Evolutionary conservation across 2,797 vertebrate genomes (phyloP), one percentile per base, ranked within the genome.

Genomic region (Helicolenus hilgendorfi): DNA sequence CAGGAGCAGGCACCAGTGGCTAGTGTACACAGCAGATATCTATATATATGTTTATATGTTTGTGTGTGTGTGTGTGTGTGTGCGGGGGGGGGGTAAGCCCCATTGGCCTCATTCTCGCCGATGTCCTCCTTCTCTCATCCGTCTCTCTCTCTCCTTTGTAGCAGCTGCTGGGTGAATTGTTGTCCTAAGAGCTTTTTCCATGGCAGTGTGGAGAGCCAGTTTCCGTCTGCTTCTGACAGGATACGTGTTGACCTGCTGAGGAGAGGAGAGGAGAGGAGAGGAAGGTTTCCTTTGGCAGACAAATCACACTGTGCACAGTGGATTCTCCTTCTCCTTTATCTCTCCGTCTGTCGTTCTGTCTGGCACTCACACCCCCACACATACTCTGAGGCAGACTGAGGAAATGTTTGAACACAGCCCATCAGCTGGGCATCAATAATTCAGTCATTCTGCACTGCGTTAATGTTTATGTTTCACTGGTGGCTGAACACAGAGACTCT

Each of bases 101-200:
- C 27, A 14, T 62, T 92, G 81, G 77, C 85, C 87, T 72, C 49
- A 64, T 90, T 91, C 74, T 76, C 60, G 69, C 29, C 6, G 1
- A 75, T 75, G 86, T 24, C 88, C 81, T 81, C 74, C 60, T 82
- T 81, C 67, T 91, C 77, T 79, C 78, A 56, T 41, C 65, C 38
- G 56, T 49, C 56, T 72, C 72, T 77, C 77, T 84, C 87, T 86
- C 87, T 85, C 58, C 67, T 87, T 83, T 79, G 84, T 60, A 91
- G 88, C 92, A 93, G 92, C 95, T 92, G 91, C 78, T 93, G 75
- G 18, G 11, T 86, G 79, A 89, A 88, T 87, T 92, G 89, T 92
- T 89, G 68, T 91, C 87, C 81, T 79, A 60, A 93, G 93, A 91
- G 89, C 85, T 94, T 91, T 94, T 95, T 94, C 93, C 94, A 92